Evolutionary conservation across 2,888 invertebrate genomes (phyloP), one percentile per base, ranked within the genome.

Genomic region (Lacanobia oleracea): DNA sequence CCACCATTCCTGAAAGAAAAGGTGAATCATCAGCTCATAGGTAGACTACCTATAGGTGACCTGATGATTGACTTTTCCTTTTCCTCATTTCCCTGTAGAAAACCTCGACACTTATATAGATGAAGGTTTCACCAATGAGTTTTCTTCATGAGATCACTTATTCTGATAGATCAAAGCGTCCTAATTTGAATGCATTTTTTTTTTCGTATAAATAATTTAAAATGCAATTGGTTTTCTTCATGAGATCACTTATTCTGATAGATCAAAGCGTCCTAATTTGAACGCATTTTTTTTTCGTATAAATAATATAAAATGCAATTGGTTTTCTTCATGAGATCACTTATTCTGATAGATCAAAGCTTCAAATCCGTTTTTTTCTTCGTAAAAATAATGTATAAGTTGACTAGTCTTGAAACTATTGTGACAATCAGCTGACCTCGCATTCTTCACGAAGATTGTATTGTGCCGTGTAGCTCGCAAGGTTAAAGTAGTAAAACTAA

Each of bases 401-500:
- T 45, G n/a, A 43, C 45, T 51, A 33, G 54, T 69, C 23, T 27
- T 43, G 10, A 69, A 59, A 61, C 21, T 61, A 50, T 57, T 67
- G 16, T 80, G 53, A 68, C 77, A 64, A 65, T 68, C 56, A 62
- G 33, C 40, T 70, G 67, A 48, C 81, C 82, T 79, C 65, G 61
- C 54, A 72, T 75, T 82, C 67, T 78, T 67, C 23, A 62, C 62
- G 16, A 63, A 64, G 2, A 67, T 33, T 48, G 48, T 50, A n/a
- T 56, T 59, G 23, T 60, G 43, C 27, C 56, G 40, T 67, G 51
- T 70, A 37, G 40, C 21, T 45, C 53, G 48, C 75, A 82, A 81
- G 82, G 82, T 60, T 59, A 66, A 62, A 57, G 21, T 56, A 56
- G 71, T 79, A 70, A 82, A 79, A 61, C 27, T 59, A 18, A 57